Evolutionary conservation across 2,113 vertebrate species (phyloP).

Genomic region (Gasterosteus aculeatus): DNA sequence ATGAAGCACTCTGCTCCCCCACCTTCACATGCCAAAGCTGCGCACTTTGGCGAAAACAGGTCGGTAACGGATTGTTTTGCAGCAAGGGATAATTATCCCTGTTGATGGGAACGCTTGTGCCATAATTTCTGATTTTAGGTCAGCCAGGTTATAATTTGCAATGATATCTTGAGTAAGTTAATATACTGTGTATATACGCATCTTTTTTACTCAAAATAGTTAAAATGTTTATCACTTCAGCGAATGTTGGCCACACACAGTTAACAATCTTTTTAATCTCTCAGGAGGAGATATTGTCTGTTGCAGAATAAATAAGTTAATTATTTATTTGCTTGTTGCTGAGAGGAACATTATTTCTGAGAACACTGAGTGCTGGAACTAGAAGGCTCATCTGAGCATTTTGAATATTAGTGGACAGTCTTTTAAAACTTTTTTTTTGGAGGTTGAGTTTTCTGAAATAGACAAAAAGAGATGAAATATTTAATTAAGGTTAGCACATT

Average conservation of each 20-base stretch:
- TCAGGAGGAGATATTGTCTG: constrained; percentile 46
- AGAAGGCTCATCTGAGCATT: constrained; percentile 1
- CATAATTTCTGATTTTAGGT: neutral
- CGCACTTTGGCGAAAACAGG: constrained; percentile 32
- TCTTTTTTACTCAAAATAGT: constrained; percentile 2
- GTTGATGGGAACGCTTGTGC: neutral
- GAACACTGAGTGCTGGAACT: constrained; percentile 28
- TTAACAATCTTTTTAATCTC: constrained; percentile 61
- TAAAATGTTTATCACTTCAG: constrained; percentile 27
- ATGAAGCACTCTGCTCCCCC: constrained; percentile 20
- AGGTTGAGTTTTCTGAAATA: neutral
- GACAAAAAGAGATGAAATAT: neutral
- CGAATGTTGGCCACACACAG: constrained; percentile 53
- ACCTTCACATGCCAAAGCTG: constrained; percentile 30
- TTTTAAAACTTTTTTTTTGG: neutral
- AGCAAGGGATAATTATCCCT: constrained; percentile 11
- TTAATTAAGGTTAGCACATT: neutral
- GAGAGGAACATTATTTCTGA: constrained; percentile 39
- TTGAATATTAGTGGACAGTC: neutral
- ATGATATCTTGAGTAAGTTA: neutral
- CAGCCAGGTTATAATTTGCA: neutral
- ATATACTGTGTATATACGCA: neutral
- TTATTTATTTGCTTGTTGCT: constrained; percentile 53
- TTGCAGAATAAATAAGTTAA: constrained; percentile 29
- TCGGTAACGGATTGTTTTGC: constrained; percentile 35